A percentile compares a stretch with the other conserved stretches of the same genome.
Evolutionary conservation across 2,113 vertebrate species (phyloP).

Genomic region (Lepus timidus): DNA sequence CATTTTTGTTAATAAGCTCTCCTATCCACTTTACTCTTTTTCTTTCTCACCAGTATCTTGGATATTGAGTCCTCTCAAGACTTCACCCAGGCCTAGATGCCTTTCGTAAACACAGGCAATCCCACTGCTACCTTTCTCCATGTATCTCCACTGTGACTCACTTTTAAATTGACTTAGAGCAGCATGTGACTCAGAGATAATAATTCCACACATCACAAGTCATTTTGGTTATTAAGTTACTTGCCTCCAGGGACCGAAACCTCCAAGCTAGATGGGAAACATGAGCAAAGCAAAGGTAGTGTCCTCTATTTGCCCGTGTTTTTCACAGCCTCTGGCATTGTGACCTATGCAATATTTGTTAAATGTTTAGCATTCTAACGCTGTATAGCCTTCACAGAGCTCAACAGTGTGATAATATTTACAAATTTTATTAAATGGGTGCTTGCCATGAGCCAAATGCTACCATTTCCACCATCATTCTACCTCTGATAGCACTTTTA

Average conservation of each 20-base stretch:
- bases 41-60: background rate
- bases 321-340: background rate
- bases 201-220: background rate
- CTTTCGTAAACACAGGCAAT: background rate
- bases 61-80: background rate
- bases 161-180: background rate
- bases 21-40: constrained; percentile 12
- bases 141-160: background rate
- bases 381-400: background rate
- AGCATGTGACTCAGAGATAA: background rate
- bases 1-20: constrained; percentile 50
- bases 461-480: background rate
- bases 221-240: no score
- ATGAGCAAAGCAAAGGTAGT: background rate
- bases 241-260: background rate
- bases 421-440: background rate
- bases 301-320: background rate
- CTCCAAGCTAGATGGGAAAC: background rate
- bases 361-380: background rate
- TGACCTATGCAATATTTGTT: background rate
- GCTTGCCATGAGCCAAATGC: background rate
- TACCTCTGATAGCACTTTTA: background rate
- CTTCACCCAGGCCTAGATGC: background rate
- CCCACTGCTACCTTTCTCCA: background rate
- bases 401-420: background rate